Conservation (phyloP, 64 coral and sea anemone genomes). For the Montipora efflorescens region DNA sequence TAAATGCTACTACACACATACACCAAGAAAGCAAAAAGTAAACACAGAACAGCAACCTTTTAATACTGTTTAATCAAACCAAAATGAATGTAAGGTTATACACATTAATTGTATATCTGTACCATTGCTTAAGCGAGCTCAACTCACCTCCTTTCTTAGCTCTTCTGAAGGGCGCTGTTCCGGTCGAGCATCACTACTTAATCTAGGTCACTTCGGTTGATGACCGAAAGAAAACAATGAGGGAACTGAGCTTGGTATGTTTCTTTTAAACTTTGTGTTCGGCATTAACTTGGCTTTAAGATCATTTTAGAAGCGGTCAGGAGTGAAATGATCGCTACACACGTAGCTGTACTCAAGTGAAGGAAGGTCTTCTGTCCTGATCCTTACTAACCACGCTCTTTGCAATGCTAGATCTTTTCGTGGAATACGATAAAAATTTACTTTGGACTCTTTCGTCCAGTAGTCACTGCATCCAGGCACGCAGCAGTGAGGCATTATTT, state of each 20-base stretch:
- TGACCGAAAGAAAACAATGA: slow-evolving; percentile 5
- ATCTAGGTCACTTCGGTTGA: background rate
- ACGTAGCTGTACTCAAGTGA: slow-evolving; percentile 30
- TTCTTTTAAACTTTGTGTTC: slow-evolving; percentile 26
- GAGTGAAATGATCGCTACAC: slow-evolving; percentile 56
- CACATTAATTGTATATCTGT: background rate
- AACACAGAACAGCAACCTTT: background rate
- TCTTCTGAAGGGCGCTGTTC: background rate
- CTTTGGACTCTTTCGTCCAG: background rate
- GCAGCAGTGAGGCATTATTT: background rate
- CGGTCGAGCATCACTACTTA: background rate
- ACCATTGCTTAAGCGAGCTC: background rate
- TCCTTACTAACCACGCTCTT: slow-evolving; percentile 43
- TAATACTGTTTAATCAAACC: too few relatives aligned
- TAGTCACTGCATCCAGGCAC: slow-evolving; percentile 27
- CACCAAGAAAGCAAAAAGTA: background rate
- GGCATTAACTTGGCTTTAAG: slow-evolving; percentile 45
- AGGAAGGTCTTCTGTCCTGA: slow-evolving; percentile 21
- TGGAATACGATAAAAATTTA: slow-evolving; percentile 3
- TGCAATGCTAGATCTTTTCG: background rate
- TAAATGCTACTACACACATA: background rate
- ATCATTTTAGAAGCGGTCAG: slow-evolving; percentile 21
- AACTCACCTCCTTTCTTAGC: background rate
- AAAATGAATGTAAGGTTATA: background rate
- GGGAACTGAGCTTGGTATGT: slow-evolving; percentile 8